A percentile compares a stretch with the other conserved stretches of the same genome.
Conservation (phyloP, 2,113 vertebrate genomes). For the Noctilio leporinus region DNA sequence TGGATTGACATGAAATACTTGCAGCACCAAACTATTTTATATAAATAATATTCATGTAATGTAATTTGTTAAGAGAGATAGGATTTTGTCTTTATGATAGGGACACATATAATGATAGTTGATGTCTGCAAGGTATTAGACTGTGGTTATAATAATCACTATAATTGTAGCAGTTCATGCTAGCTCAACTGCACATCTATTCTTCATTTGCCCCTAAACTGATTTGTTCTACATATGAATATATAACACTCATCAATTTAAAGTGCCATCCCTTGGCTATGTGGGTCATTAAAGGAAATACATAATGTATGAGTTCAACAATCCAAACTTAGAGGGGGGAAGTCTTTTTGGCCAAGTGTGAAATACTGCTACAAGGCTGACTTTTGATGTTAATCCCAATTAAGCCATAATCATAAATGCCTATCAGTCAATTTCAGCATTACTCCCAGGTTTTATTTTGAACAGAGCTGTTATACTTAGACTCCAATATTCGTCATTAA, state of each 20-base stretch:
- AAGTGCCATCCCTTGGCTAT: constrained; percentile 77
- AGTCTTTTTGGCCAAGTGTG: constrained; percentile 67
- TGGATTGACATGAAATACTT: constrained; percentile 38
- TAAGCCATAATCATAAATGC: constrained; percentile 65
- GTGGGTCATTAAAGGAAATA: constrained; percentile 76
- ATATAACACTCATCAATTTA: constrained; percentile 81
- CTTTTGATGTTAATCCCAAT: constrained; percentile 66
- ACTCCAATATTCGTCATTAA: neutral
- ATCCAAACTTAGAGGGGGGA: constrained; percentile 63
- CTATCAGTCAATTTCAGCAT: constrained; percentile 61
- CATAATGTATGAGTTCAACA: constrained; percentile 79
- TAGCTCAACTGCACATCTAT: constrained; percentile 76
- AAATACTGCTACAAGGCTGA: constrained; percentile 60
- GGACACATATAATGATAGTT: constrained; percentile 69
- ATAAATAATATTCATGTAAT: constrained; percentile 54
- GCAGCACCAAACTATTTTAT: constrained; percentile 11
- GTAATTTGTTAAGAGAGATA: constrained; percentile 56
- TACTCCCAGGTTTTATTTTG: constrained; percentile 31
- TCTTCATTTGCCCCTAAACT: constrained; percentile 81
- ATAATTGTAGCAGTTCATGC: constrained; percentile 78
- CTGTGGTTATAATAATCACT: constrained; percentile 76
- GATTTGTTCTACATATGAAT: constrained; percentile 80
- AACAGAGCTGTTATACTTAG: constrained; percentile 29
- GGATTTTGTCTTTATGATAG: constrained; percentile 48
- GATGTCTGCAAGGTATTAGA: constrained; percentile 74